Conservation (phyloP, 2,888 invertebrate genomes). For the Theodoxus fluviatilis region DNA sequence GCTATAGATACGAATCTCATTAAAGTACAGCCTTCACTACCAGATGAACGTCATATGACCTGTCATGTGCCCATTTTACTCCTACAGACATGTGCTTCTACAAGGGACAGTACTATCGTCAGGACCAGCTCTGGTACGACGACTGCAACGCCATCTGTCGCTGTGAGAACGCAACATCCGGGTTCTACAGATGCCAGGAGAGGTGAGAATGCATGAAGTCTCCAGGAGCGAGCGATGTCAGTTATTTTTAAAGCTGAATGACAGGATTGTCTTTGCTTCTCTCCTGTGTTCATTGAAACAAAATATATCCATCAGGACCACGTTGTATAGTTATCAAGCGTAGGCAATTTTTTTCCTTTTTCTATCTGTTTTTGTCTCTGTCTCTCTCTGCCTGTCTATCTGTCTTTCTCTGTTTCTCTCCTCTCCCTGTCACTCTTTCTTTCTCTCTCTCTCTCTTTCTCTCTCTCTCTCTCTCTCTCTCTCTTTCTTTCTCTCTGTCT, state of each 20-base stretch:
- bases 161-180: constrained; percentile 45
- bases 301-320: not conserved
- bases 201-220: constrained; percentile 34
- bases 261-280: not conserved
- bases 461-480: too few species aligned
- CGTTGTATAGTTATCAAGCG: not conserved
- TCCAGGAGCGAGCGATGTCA: not conserved
- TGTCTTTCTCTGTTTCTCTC: too few species aligned
- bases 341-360: not conserved
- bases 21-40: too few species aligned
- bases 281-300: not conserved
- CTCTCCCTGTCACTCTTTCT: too few species aligned
- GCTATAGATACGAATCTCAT: too few species aligned
- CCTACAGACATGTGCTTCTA: constrained; percentile 41
- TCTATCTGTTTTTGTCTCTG: not conserved
- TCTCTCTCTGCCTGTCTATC: too few species aligned
- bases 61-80: too few species aligned
- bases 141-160: constrained; percentile 43
- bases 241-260: not conserved
- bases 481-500: too few species aligned
- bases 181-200: constrained; percentile 46
- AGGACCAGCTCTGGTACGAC: constrained; percentile 50
- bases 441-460: too few species aligned
- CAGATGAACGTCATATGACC: too few species aligned
- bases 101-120: constrained; percentile 44